These are phyloP conservation scores for Semaprochilodus insignis DNA, from an alignment of 2,797 vertebrate species.

Conservation along the genomic window DNA sequence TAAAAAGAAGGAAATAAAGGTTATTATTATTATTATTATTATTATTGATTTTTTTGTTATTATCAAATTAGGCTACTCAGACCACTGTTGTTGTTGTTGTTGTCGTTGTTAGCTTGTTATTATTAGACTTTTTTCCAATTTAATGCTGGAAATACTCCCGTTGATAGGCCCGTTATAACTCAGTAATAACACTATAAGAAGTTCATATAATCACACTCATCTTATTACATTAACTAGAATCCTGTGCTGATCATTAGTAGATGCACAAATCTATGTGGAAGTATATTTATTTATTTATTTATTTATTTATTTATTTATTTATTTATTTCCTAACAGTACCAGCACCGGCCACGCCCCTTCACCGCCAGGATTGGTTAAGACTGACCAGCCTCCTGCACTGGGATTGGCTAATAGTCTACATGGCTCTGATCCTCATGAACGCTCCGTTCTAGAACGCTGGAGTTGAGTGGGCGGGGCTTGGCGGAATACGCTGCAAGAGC, in stretches of 20 bases:
- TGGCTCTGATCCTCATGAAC: neutral
- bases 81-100: too few species aligned
- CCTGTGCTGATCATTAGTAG: neutral
- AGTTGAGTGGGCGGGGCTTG: neutral
- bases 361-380: neutral
- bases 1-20: too few species aligned
- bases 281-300: neutral
- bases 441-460: neutral
- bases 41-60: neutral
- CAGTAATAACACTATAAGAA: neutral
- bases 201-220: too few species aligned
- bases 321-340: neutral
- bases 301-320: conserved; percentile 10
- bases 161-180: neutral
- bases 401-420: neutral
- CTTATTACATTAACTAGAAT: neutral
- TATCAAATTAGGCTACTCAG: too few species aligned
- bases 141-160: too few species aligned
- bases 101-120: neutral
- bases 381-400: neutral
- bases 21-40: neutral
- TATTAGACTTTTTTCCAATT: too few species aligned
- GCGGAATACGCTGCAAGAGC: neutral
- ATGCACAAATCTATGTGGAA: neutral
- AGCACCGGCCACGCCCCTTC: neutral